Evolutionary conservation across 2,888 invertebrate genomes (phyloP).

Genomic region (Tineola bisselliella): DNA sequence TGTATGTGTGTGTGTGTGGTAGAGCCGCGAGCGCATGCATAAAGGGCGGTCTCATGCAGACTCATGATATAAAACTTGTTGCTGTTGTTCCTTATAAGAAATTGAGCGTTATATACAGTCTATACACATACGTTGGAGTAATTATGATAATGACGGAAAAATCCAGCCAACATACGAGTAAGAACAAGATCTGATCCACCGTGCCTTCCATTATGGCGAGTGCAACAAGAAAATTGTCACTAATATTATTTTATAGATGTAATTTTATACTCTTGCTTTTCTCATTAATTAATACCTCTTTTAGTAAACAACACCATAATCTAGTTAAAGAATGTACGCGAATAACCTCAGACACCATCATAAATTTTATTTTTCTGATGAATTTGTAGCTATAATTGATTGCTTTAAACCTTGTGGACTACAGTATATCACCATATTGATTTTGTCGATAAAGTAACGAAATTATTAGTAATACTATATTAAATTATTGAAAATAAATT

Average conservation of each 20-base stretch:
- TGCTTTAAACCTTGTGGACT: too few species aligned
- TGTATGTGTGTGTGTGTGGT: neutral
- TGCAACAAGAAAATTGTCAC: neutral
- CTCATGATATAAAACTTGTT: constrained; percentile 5
- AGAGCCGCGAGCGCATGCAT: neutral
- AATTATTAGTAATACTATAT: neutral
- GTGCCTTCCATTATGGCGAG: neutral
- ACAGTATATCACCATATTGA: too few species aligned
- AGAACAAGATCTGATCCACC: constrained; percentile 4
- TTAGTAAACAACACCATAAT: too few species aligned
- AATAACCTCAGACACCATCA: too few species aligned
- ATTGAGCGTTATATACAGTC: constrained; percentile 12
- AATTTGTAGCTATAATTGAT: too few species aligned
- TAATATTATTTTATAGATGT: neutral
- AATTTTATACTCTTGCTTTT: too few species aligned
- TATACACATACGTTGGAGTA: constrained; percentile 8
- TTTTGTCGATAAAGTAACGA: too few species aligned
- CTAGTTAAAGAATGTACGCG: too few species aligned
- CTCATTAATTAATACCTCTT: too few species aligned
- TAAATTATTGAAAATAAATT: too few species aligned
- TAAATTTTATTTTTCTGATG: too few species aligned
- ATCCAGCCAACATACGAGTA: constrained; percentile 13
- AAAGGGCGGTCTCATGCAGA: neutral
- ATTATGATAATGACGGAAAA: constrained; percentile 14
- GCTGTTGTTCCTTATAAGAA: constrained; percentile 12